Conservation (phyloP, 2,113 vertebrate species). For the Crotalus viridis region DNA sequence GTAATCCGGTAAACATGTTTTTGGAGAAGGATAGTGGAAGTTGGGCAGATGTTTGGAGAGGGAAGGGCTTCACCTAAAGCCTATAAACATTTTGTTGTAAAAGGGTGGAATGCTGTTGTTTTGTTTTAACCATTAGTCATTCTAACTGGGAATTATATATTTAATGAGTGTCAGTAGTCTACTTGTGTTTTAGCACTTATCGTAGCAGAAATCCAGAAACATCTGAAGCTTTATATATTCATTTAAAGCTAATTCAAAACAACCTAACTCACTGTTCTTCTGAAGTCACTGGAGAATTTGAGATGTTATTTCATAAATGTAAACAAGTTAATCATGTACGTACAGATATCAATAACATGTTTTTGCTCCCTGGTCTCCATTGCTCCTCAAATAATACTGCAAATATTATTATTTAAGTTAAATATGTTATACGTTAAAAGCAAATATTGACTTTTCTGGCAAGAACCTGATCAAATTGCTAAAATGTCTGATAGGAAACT, state of each 20-base stretch:
- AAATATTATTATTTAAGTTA: not conserved
- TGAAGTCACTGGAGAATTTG: slow-evolving; percentile 70
- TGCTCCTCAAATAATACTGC: slow-evolving; percentile 27
- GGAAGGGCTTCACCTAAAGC: not conserved
- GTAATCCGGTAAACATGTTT: not conserved
- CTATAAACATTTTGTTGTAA: not conserved
- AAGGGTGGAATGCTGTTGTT: not conserved
- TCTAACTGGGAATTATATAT: not conserved
- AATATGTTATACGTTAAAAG: slow-evolving; percentile 66
- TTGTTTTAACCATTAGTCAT: not conserved
- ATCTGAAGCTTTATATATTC: slow-evolving; percentile 52
- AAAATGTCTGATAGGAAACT: slow-evolving; percentile 55
- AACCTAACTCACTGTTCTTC: slow-evolving; percentile 51
- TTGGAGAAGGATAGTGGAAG: not conserved
- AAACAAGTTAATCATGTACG: slow-evolving; percentile 72
- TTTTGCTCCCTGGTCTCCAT: slow-evolving; percentile 41
- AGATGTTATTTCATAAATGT: slow-evolving; percentile 69
- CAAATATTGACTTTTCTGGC: slow-evolving; percentile 82
- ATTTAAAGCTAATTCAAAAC: slow-evolving; percentile 69
- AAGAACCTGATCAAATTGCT: slow-evolving; percentile 64
- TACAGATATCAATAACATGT: slow-evolving; percentile 63
- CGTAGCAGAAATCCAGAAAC: slow-evolving; percentile 56
- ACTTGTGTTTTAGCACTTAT: slow-evolving; percentile 32
- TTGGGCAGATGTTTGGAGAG: not conserved
- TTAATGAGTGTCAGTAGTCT: not conserved